Conservation (phyloP, 2,113 vertebrate genomes). For the Crotophaga sulcirostris region DNA sequence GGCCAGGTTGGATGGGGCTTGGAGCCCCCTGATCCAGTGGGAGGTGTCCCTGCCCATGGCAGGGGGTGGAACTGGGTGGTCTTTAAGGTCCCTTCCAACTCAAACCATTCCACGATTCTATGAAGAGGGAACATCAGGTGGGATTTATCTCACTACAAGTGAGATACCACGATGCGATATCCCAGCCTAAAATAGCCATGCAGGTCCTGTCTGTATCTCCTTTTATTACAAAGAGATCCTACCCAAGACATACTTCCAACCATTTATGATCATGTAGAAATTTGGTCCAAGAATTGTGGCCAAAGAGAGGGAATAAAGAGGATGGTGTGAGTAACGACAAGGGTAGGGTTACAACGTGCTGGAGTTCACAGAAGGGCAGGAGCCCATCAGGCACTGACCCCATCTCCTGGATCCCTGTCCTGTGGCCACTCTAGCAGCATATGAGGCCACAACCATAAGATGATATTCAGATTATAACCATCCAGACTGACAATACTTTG, state of each 20-base stretch:
- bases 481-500: background rate
- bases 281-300: background rate
- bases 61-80: too few relatives aligned
- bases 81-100: too few relatives aligned
- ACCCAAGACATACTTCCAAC: background rate
- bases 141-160: background rate
- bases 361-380: background rate
- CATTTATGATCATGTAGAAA: background rate
- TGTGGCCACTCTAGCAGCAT: background rate
- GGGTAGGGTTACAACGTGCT: accelerated
- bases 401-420: background rate
- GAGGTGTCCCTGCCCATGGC: too few relatives aligned
- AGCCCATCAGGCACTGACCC: background rate
- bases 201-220: background rate
- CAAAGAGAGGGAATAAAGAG: background rate
- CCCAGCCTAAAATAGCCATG: background rate
- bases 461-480: background rate
- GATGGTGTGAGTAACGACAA: accelerated
- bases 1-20: too few relatives aligned
- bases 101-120: too few relatives aligned
- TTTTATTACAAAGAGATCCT: background rate
- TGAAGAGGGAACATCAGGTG: background rate
- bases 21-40: too few relatives aligned
- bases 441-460: background rate
- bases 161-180: background rate